Evolutionary conservation across 2,888 invertebrate genomes (phyloP), one percentile per base, ranked within the genome.

Genomic region (Cosmorhoe ocellata): DNA sequence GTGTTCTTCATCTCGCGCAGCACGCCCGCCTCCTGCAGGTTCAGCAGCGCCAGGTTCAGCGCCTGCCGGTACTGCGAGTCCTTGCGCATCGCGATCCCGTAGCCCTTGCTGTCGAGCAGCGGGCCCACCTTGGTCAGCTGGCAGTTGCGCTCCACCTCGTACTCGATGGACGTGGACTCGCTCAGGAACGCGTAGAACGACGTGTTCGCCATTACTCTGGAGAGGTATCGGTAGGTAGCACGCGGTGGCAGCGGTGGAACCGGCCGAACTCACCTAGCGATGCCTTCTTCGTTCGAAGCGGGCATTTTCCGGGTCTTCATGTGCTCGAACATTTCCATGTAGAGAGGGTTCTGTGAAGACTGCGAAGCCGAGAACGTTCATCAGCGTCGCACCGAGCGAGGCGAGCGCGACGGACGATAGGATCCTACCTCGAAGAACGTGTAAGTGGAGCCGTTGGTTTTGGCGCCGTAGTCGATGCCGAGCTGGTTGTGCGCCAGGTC

Each of bases 141-240:
- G 70, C 97, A 97, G 66, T 48, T 48, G 9, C 48, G 41, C 41
- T 48, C 40, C 36, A 48, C 41, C 41, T 48, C 48, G 81, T 97
- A 98, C 77, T 98, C 97, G 60, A 98, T 95, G 31, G 95, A 94
- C 0, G 96, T 95, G 0, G 96, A 97, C 87, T 98, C 98, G 94
- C 97, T 96, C 28, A 98, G 90, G 76, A 94, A 98, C 0, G 97
- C 98, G 79, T 96, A 98, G 63, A 48, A 14, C 0, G 91, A 81
- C 13, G 70, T 77, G 1, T 64, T 68, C 50, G 55, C 12, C 37
- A 47, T 47, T 30, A 78, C 71, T 59, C 81, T 77, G 65, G 14
- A 47, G n/a, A n/a, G n/a, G n/a, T n/a, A n/a, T n/a, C n/a, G n/a
- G n/a, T n/a, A n/a, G n/a, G n/a, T n/a, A n/a, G n/a, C n/a, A n/a